Conservation (phyloP, 2,888 invertebrate genomes). For the Stenichneumon culpator region DNA sequence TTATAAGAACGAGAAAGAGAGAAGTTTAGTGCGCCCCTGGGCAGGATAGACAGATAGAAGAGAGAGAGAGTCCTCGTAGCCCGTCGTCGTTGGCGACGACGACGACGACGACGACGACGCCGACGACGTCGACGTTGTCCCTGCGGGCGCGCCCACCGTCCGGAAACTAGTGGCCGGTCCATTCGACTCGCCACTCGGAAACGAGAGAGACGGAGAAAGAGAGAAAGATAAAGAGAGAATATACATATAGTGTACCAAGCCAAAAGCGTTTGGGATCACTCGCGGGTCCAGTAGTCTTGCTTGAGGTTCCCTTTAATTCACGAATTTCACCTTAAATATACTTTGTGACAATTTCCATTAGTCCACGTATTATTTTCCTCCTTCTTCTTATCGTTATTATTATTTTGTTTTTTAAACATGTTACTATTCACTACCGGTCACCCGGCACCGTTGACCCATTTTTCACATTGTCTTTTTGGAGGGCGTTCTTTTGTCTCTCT, state of each 20-base stretch:
- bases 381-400: slow-evolving; percentile 42
- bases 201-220: slow-evolving; percentile 43
- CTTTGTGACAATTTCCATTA: slow-evolving; percentile 40
- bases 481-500: slow-evolving; percentile 3
- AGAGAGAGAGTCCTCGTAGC: slow-evolving; percentile 62
- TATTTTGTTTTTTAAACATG: background rate
- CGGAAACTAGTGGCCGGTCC: slow-evolving; percentile 86
- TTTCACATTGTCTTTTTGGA: background rate
- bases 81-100: slow-evolving; percentile 47
- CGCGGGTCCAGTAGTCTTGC: slow-evolving; percentile 45
- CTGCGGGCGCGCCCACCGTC: slow-evolving; percentile 60
- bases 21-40: slow-evolving; percentile 66
- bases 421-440: slow-evolving; percentile 78
- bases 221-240: slow-evolving; percentile 41
- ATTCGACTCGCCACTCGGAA: slow-evolving; percentile 74
- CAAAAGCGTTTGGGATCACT: slow-evolving; percentile 57
- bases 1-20: slow-evolving; percentile 59
- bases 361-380: slow-evolving; percentile 57
- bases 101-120: slow-evolving; percentile 64
- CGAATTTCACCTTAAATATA: slow-evolving; percentile 49
- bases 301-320: slow-evolving; percentile 41
- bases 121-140: slow-evolving; percentile 70
- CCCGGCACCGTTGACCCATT: slow-evolving; percentile 73
- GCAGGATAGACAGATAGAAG: slow-evolving; percentile 62
- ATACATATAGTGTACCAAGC: slow-evolving; percentile 23